Evolutionary conservation across 2,888 invertebrate species (phyloP).

Genomic region (Nemotelus nigrinus): DNA sequence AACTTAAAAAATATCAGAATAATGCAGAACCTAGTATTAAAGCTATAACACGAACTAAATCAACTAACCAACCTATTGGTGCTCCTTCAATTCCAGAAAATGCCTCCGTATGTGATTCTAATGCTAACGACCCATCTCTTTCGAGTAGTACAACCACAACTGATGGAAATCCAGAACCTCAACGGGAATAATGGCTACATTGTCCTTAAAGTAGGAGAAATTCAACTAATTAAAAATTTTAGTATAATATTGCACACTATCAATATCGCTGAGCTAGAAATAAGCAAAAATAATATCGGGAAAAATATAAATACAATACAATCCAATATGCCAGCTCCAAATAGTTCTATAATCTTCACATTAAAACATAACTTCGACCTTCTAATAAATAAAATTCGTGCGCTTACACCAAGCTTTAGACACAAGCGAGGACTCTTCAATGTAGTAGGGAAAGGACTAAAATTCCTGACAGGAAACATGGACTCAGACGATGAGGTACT

Average conservation of each 20-base stretch:
- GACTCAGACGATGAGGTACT: background rate
- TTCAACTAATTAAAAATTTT: background rate
- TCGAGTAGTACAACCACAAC: background rate
- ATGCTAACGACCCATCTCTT: background rate
- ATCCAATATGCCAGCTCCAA: background rate
- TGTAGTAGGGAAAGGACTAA: background rate
- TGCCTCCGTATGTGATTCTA: background rate
- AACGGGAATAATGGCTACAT: constrained; percentile 15
- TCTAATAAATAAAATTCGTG: background rate
- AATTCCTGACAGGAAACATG: background rate
- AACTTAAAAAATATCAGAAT: constrained; percentile 10
- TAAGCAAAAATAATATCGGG: background rate
- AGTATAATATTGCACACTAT: background rate
- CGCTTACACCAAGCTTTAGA: background rate
- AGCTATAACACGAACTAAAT: background rate
- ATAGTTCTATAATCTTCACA: background rate
- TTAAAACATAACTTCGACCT: background rate
- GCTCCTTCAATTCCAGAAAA: background rate
- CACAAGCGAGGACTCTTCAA: background rate
- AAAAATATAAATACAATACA: background rate
- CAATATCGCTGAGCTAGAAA: constrained; percentile 1
- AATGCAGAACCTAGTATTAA: constrained; percentile 11
- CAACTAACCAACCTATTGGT: background rate
- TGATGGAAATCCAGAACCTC: constrained; percentile 5
- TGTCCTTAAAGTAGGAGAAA: background rate